These are phyloP conservation scores for Muraenolepis orangiensis DNA, from an alignment of 2,797 vertebrate species.

Conservation along the genomic window DNA sequence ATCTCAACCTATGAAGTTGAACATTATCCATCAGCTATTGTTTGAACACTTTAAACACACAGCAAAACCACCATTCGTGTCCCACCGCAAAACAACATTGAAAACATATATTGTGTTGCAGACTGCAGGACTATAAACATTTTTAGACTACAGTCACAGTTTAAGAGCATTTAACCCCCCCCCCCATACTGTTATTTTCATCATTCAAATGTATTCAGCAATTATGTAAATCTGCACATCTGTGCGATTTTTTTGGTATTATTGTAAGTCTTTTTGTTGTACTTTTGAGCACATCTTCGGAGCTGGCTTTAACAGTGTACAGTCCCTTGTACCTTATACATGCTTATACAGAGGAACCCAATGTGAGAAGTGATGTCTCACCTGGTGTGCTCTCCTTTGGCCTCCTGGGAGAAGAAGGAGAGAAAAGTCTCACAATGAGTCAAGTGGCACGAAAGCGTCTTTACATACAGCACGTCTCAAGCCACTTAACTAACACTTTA, in stretches of 20 bases:
- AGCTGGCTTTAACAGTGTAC: no score
- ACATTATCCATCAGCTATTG: conserved; percentile 70
- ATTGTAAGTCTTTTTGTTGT: no score
- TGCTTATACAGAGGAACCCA: no score
- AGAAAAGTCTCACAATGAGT: conserved; percentile 24
- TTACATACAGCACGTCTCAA: background rate
- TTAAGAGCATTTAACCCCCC: no score
- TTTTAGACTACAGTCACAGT: no score
- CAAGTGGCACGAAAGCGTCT: background rate
- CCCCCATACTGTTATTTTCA: no score
- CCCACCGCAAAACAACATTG: background rate
- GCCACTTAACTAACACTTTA: background rate
- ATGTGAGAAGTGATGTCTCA: no score
- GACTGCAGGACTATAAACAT: background rate
- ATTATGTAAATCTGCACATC: no score
- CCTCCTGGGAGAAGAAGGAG: conserved; percentile 80
- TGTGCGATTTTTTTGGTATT: no score
- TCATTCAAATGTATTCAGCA: no score
- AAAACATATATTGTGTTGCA: background rate
- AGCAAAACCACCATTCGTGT: conserved; percentile 1
- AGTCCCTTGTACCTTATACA: no score
- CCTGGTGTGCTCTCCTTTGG: conserved; percentile 86
- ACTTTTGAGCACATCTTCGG: no score
- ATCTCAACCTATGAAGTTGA: conserved; percentile 57
- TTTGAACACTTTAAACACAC: conserved; percentile 42